Base-by-base conservation (phyloP, 1,140 invertebrate species). In the Cryptotermes secundus region DNA sequence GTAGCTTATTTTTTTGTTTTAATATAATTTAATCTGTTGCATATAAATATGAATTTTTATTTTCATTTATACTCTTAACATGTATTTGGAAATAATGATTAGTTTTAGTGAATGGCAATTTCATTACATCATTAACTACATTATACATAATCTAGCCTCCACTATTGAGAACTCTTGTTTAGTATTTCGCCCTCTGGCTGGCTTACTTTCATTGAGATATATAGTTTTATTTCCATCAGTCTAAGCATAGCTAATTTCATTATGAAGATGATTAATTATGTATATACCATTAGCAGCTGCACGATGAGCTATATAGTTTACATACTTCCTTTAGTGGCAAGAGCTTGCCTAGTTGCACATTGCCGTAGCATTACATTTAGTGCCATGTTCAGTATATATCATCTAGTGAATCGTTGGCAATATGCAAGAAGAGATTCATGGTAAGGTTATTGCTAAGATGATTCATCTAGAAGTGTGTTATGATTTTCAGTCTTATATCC, bases 61-160 rank as follows among this genome's bases (percentile, higher is more conserved):
- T 72, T 49, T 72, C 26, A 26, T 31, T 72, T 72, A 72, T 72
- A n/a, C 31, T 72, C n/a, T 72, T 72, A 26, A 72, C 59, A n/a
- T 72, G 26, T 72, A 2, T 72, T 72, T 72, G 59, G n/a, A 31
- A 72, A 72, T 72, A 31, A 72, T 72, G 7, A n/a, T 16, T 72
- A 72, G 53, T 59, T 14, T 72, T 72, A 72, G 26, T 72, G 59
- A 72, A 72, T 72, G 59, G 59, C 59, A n/a, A 72, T 72, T 72
- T 72, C 7, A 31, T 72, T 72, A 72, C 59, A 4, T 72, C 2
- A 31, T 72, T 31, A 22, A 0, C 24, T 59, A 59, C 24, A 59
- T 26, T 12, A 19, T 12, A 72, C 31, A 31, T 1, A n/a, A n/a
- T 72, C 26, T n/a, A 72, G 59, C 59, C 59, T 31, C 26, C 26